These are phyloP conservation scores for Plagiodera versicolora DNA, from an alignment of 2,888 invertebrate species.

Conservation along the genomic window DNA sequence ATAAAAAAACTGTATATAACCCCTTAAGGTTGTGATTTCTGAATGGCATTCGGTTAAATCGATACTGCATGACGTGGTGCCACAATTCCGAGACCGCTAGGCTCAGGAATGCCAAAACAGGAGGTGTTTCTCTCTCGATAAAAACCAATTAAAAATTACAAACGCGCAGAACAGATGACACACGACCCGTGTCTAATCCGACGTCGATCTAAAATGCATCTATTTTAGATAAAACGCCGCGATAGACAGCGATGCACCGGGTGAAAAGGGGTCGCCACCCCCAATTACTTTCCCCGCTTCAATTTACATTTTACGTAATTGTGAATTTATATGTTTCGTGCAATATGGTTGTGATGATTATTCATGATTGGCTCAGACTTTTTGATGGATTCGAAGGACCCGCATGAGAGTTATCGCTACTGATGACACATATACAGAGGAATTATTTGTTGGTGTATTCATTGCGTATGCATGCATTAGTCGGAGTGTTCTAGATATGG, in stretches of 20 bases:
- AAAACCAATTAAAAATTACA: slow-evolving; percentile 13
- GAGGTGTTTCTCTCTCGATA: too few species aligned
- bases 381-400: slow-evolving; percentile 21
- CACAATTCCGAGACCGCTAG: too few species aligned
- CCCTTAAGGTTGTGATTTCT: too few species aligned
- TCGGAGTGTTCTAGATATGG: background rate
- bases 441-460: too few species aligned
- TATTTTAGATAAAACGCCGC: slow-evolving; percentile 50
- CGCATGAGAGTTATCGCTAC: slow-evolving; percentile 12
- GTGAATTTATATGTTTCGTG: slow-evolving; percentile 41
- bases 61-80: too few species aligned
- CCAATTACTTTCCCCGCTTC: slow-evolving; percentile 37
- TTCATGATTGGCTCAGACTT: slow-evolving; percentile 24
- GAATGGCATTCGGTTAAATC: too few species aligned
- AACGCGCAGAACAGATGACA: slow-evolving; percentile 21
- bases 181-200: slow-evolving; percentile 36
- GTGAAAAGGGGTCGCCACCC: slow-evolving; percentile 25
- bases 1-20: too few species aligned
- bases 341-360: slow-evolving; percentile 39
- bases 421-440: background rate
- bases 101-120: too few species aligned
- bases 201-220: slow-evolving; percentile 51
- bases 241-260: slow-evolving; percentile 43
- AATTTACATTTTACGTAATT: slow-evolving; percentile 37
- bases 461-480: background rate